Evolutionary conservation across 2,797 vertebrate genomes (phyloP), one percentile per base, ranked within the genome.

Genomic region (Enoplosus armatus): DNA sequence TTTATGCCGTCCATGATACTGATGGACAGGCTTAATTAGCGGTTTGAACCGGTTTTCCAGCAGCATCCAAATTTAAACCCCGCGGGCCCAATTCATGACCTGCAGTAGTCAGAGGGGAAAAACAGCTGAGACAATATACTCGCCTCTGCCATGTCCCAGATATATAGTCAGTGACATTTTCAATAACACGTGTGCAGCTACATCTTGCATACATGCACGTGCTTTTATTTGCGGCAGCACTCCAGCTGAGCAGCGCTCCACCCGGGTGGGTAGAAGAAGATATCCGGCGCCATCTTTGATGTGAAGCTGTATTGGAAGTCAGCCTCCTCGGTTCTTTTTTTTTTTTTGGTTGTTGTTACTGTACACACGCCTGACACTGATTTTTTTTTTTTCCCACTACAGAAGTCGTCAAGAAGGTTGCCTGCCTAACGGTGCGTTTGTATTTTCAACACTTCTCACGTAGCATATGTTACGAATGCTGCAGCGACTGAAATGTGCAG

Each of bases 21-120:
- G 86, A 89, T 72, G 61, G 84, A 84, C 84, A 69, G 78, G 39
- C 65, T 76, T 85, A 82, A 87, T 92, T 84, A 78, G 82, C 37
- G 77, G 77, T 89, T 86, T 85, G 56, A 83, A 71, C 82, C 80
- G 55, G 65, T 85, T 85, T 80, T 67, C 41, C 55, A 79, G 43
- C 71, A 74, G 72, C 72, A 75, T 81, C 75, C 75, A 85, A 75
- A 88, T 79, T 55, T 18, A 77, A 84, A 76, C 70, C 59, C 61
- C 50, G 58, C 58, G 27, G 75, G 72, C 67, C 18, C 51, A 37
- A 66, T 83, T 72, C 63, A 64, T 75, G 75, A 75, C 79, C 75
- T 69, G 67, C 77, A 68, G 72, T 73, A 77, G 59, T 78, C 76
- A 33, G 18, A 33, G 45, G 43, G n/a, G 37, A 37, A 53, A 72